Conservation (phyloP, 1,140 invertebrate species). For the Lepidurus packardi region DNA sequence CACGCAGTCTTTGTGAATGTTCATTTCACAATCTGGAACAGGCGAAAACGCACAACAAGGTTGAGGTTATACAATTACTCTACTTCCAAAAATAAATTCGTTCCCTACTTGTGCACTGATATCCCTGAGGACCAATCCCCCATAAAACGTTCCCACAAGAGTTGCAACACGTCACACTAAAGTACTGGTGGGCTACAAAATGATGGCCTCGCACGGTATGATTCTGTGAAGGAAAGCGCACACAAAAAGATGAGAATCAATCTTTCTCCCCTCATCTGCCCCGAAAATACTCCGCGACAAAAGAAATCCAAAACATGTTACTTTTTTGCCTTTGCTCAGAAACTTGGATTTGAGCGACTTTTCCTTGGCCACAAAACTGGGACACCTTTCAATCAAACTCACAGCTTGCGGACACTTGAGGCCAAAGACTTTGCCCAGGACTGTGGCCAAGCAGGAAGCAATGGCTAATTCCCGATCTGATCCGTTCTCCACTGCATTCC, state of each 20-base stretch:
- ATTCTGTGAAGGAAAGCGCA: constrained; percentile 41
- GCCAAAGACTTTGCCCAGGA: constrained; percentile 66
- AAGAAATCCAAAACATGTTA: constrained; percentile 37
- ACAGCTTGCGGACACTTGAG: constrained; percentile 52
- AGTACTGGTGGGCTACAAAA: constrained; percentile 81
- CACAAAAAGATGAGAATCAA: constrained; percentile 27
- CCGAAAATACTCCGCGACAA: neutral
- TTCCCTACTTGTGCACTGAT: constrained; percentile 71
- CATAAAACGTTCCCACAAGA: constrained; percentile 87
- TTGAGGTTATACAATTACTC: too few relatives aligned
- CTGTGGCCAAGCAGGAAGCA: constrained; percentile 69
- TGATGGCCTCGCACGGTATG: constrained; percentile 79
- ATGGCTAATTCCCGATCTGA: constrained; percentile 61
- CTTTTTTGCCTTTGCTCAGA: constrained; percentile 63
- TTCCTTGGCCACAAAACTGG: constrained; percentile 77
- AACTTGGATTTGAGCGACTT: constrained; percentile 68
- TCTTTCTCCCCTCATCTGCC: neutral
- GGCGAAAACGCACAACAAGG: constrained; percentile 37
- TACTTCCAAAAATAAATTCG: too few relatives aligned
- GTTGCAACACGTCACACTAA: constrained; percentile 82
- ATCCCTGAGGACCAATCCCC: constrained; percentile 89
- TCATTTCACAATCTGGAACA: constrained; percentile 74
- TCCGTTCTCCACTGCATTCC: constrained; percentile 63
- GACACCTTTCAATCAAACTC: constrained; percentile 57
- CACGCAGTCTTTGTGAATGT: constrained; percentile 78